Base-by-base conservation (phyloP, 2,797 vertebrate genomes). In the Molossus molossus region DNA sequence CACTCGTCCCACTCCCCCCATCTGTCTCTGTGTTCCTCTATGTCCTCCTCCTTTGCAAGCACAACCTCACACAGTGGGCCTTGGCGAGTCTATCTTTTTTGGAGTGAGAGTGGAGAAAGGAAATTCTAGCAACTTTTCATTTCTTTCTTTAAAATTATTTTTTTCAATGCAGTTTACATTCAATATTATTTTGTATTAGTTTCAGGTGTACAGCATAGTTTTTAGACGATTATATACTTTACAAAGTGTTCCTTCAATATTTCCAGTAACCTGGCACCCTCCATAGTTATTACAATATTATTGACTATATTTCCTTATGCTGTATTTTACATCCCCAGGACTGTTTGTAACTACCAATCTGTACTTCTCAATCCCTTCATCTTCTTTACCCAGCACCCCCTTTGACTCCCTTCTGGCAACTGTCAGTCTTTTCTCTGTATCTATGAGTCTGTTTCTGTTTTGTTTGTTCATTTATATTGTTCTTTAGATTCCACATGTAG, bases 11-110 rank as follows among this genome's bases (percentile, higher is more conserved):
- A 12, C 10, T 11, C 1, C 9, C 9, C 29, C 29, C 7, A 4
- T 27, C 2, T 6, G 37, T 77, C 2, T 0, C 1, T 9, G 5
- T 17, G 18, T 29, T 37, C 37, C 3, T 76, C 15, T 9, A 0
- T 0, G 2, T 3, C 1, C 1, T 0, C 21, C 2, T 20, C 45
- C 4, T 65, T 10, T 18, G 6, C 8, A 55, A 50, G 9, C 0
- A 0, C 1, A n/a, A 15, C 13, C 62, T 85, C 9, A 40, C 48
- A 21, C n/a, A 0, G 1, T 14, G 14, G 53, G 11, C 40, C 53
- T 87, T 17, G 7, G 58, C 3, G 9, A 21, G 1, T 53, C 53
- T 72, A 0, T 87, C 12, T 83, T 58, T 80, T 83, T 20, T 29
- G 62, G n/a, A 58, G 5, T 29, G 18, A 57, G 15, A 37, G 14